Evolutionary conservation across 2,888 invertebrate species (phyloP), one percentile per base, ranked within the genome.

Genomic region (Teinopalpus imperialis): DNA sequence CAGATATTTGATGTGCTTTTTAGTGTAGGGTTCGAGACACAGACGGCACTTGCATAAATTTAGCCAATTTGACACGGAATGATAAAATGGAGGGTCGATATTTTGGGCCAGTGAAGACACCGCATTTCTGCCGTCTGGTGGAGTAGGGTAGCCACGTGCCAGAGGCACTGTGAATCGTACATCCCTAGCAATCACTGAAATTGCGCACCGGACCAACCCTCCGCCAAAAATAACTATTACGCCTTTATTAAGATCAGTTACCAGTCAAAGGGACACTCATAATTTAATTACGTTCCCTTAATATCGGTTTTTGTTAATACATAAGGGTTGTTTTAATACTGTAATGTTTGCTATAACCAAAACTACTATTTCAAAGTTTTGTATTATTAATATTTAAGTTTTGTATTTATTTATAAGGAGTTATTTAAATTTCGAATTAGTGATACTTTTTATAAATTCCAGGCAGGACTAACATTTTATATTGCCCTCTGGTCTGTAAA

Each of bases 221-320:
- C 72, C 60, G 64, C 59, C 66, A 64, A 76, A 78, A 79, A 82
- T 80, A 81, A 81, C 81, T 81, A 85, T 83, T 81, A 81, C 74
- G 80, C 77, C 76, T 81, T 86, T 85, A 85, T 83, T 82, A 77
- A 81, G 81, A 80, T 68, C 74, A 73, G 72, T 72, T 68, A 69
- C 80, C 72, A 73, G 72, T 74, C 71, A 77, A 81, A 80, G 78
- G 81, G 83, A 81, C 78, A 70, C 73, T 81, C 75, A 74, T 83
- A 83, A 86, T 86, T 85, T 76, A 82, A 86, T 85, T 83, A 83
- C 71, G 67, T 62, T 63, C 71, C 73, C 70, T 69, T 41, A 30
- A 46, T 63, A 70, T 70, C 74, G 75, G 71, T 73, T 62, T 77
- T 77, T 74, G 71, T 70, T 66, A 31, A 62, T 61, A 67, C 61